Conservation (phyloP, 2,888 invertebrate species). For the Yponomeuta plumbellus region DNA sequence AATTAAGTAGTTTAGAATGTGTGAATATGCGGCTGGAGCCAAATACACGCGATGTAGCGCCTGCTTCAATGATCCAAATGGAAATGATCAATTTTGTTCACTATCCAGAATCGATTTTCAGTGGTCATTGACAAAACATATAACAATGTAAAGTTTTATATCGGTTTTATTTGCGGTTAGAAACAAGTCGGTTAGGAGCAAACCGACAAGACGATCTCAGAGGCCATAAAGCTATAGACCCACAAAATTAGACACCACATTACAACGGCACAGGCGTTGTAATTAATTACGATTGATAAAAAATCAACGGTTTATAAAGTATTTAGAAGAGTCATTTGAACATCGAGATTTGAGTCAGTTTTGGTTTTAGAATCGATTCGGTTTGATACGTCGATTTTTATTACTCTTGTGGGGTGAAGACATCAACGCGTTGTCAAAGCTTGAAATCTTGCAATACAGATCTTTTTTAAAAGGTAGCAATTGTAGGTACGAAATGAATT, state of each 20-base stretch:
- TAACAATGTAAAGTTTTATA: no score
- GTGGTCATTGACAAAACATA: no score
- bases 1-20: no score
- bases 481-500: no score
- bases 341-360: slow-evolving; percentile 19
- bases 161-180: no score
- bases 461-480: no score
- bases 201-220: slow-evolving; percentile 29
- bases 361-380: slow-evolving; percentile 19
- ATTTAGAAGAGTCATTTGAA: slow-evolving; percentile 51
- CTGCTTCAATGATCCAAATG: no score
- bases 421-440: slow-evolving; percentile 2
- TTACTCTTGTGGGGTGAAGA: not conserved
- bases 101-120: no score
- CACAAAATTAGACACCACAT: slow-evolving; percentile 71
- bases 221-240: slow-evolving; percentile 65
- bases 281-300: slow-evolving; percentile 73
- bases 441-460: not conserved
- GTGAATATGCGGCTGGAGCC: no score
- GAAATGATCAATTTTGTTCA: no score
- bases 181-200: not conserved
- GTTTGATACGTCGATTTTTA: not conserved
- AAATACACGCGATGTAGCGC: no score
- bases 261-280: slow-evolving; percentile 67
- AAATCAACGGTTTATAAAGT: slow-evolving; percentile 66